Percentiles rank a stretch among this genome's conserved stretches.
Evolutionary conservation across 2,888 invertebrate genomes (phyloP).

Genomic region (Idaea straminata): DNA sequence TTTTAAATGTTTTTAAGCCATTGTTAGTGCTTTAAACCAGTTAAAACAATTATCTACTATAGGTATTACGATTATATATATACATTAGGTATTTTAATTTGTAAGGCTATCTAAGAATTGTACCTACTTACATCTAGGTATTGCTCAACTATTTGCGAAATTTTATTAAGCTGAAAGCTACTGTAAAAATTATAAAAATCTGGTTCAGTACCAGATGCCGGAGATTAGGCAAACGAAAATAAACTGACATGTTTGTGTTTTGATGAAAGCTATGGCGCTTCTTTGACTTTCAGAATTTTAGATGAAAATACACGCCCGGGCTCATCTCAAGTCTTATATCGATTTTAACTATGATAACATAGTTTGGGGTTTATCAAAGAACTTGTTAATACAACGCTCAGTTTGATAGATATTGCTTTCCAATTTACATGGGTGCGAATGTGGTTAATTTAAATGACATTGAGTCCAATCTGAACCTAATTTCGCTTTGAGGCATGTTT

Average conservation of each 20-base stretch:
- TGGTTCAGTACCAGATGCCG: conserved; percentile 36
- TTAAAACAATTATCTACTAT: no score
- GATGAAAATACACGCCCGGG: conserved; percentile 27
- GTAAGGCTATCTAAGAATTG: background rate
- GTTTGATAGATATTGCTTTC: background rate
- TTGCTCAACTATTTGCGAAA: background rate
- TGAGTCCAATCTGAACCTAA: no score
- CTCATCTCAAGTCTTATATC: background rate
- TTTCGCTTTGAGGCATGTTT: background rate
- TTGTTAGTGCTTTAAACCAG: no score
- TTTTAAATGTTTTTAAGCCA: no score
- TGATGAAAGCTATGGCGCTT: conserved; percentile 43
- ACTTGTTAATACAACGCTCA: background rate
- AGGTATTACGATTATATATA: no score
- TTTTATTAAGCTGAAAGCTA: conserved; percentile 3
- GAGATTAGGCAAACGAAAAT: conserved; percentile 63
- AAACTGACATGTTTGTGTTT: conserved; percentile 49
- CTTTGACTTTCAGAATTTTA: conserved; percentile 46
- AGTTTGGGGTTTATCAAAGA: background rate
- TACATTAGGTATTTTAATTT: background rate
- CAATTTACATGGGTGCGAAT: background rate
- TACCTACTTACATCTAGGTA: background rate
- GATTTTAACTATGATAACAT: background rate
- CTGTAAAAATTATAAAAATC: conserved; percentile 24
- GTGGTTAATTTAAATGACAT: background rate